Evolutionary conservation across 1,140 invertebrate genomes (phyloP).

Genomic region (Zaprionus lachaisei): DNA sequence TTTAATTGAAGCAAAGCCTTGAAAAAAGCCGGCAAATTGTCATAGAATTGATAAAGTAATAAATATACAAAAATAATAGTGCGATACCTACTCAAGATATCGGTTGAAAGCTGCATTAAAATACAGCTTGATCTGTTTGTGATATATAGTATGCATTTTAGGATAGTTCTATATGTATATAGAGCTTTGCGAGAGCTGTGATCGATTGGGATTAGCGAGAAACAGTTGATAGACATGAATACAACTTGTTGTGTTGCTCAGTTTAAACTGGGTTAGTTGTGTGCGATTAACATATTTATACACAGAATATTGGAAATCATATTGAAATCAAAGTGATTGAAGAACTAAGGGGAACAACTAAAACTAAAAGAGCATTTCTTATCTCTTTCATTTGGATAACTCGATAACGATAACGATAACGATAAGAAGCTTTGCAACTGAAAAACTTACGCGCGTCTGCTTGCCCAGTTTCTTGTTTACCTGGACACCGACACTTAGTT

Average conservation of each 20-base stretch:
- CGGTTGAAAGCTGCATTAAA: slow-evolving; percentile 22
- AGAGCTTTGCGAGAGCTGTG: slow-evolving; percentile 4
- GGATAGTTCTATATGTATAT: not conserved
- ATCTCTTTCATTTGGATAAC: not conserved
- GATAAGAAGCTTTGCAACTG: slow-evolving; percentile 86
- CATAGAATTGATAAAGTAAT: slow-evolving; percentile 19
- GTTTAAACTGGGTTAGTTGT: slow-evolving; percentile 23
- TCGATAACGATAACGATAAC: slow-evolving; percentile 4
- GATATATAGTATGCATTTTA: not conserved
- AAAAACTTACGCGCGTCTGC: slow-evolving; percentile 87
- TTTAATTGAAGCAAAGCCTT: slow-evolving; percentile 68
- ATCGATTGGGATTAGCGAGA: not conserved
- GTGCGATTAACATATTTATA: not conserved
- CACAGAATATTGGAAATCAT: slow-evolving; percentile 19
- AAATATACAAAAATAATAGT: not conserved
- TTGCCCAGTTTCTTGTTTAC: slow-evolving; percentile 88
- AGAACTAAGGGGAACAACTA: not conserved
- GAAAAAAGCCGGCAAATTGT: slow-evolving; percentile 24
- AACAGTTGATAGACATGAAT: slow-evolving; percentile 17
- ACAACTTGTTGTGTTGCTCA: slow-evolving; percentile 19
- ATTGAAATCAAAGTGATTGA: slow-evolving; percentile 23
- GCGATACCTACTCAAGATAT: slow-evolving; percentile 8
- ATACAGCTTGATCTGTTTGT: slow-evolving; percentile 17
- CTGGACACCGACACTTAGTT: slow-evolving; percentile 92
- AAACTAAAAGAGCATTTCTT: slow-evolving; percentile 37